These are phyloP conservation scores for Probaryconus sp. DNA, from an alignment of 1,140 invertebrate genomes.

Conservation along the genomic window DNA sequence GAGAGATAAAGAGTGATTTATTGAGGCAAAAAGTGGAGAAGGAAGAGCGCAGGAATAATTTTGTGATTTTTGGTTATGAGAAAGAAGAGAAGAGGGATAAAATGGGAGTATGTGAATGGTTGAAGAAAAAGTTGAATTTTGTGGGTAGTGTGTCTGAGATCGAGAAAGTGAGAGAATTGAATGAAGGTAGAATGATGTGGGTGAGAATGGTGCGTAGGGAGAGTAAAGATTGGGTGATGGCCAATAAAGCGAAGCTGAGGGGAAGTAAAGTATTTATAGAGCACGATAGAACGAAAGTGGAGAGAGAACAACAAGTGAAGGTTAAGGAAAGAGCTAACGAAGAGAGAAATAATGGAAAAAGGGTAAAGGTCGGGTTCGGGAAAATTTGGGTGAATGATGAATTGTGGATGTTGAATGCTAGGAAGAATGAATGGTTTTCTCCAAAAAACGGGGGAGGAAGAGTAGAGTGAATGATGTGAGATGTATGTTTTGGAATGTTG, in stretches of 20 bases:
- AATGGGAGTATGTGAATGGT: no score
- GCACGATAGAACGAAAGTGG: constrained; percentile 1
- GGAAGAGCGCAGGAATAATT: background rate
- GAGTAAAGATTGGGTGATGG: background rate
- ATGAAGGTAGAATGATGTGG: background rate
- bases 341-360: background rate
- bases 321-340: no score
- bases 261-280: background rate
- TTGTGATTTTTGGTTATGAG: background rate
- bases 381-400: background rate
- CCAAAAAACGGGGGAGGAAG: no score
- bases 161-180: background rate
- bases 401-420: background rate
- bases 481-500: no score
- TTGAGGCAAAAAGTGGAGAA: no score
- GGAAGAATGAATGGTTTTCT: background rate
- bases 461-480: no score
- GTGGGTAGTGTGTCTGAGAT: background rate
- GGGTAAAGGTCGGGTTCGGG: background rate
- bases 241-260: background rate
- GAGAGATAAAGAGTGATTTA: no score
- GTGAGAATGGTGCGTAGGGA: background rate
- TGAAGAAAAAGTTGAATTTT: no score
- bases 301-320: no score
- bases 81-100: no score